These are phyloP conservation scores for Silurus glanis DNA, from an alignment of 2,113 vertebrate species.

Conservation along the genomic window DNA sequence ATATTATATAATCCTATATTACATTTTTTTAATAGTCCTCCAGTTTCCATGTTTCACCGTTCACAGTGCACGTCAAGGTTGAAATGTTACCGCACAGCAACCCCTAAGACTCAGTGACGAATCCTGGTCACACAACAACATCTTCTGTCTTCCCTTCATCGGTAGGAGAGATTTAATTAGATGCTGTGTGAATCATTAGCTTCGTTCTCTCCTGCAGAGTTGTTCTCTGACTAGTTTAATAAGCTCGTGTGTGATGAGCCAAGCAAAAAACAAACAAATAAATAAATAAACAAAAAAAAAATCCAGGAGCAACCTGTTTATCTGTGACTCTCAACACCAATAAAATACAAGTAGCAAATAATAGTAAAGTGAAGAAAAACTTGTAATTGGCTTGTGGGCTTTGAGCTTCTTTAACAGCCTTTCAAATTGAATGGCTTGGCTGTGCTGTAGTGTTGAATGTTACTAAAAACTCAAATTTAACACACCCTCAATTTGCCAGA, in stretches of 20 bases:
- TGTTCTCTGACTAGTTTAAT: constrained; percentile 14
- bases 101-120: not conserved
- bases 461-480: constrained; percentile 11
- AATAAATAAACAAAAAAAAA: not conserved
- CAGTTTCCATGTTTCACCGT: not conserved
- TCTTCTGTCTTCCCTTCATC: constrained; percentile 43
- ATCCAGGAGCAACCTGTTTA: constrained; percentile 19
- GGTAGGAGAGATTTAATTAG: constrained; percentile 33
- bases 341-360: not conserved
- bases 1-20: not conserved
- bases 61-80: not conserved
- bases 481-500: not conserved
- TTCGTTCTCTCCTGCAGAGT: not conserved
- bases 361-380: constrained; percentile 15
- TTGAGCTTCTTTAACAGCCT: constrained; percentile 28
- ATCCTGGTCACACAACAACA: constrained; percentile 13
- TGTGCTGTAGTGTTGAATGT: not conserved
- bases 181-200: constrained; percentile 37
- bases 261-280: not conserved
- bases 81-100: not conserved
- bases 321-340: not conserved
- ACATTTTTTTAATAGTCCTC: not conserved
- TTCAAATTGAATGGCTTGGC: constrained; percentile 16
- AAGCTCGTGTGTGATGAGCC: constrained; percentile 8
- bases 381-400: constrained; percentile 36